phyloP scores from a whole-genome alignment of 2,797 vertebrate genomes.

The Microhierax caerulescens region DNA sequence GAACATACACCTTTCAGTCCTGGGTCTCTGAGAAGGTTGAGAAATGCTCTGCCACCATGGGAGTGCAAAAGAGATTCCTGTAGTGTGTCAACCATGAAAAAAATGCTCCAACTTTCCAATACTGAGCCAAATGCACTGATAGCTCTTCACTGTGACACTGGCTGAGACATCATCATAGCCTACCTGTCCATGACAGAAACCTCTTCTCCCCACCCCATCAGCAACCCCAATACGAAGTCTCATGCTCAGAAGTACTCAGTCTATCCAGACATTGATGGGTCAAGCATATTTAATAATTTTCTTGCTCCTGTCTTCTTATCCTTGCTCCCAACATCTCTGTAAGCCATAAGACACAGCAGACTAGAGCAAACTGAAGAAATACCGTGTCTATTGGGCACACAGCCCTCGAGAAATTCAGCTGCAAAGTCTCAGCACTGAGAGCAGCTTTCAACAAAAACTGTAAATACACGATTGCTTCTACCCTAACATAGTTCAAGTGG shows the following conservation, averaged over 20 bases:
- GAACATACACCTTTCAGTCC: neutral
- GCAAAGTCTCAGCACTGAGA: neutral
- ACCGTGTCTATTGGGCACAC: rapidly evolving
- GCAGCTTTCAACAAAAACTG: neutral
- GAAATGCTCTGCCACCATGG: neutral
- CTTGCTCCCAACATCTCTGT: neutral
- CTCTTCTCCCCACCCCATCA: neutral
- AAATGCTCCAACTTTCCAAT: neutral
- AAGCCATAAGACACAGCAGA: neutral
- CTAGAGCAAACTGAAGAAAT: neutral
- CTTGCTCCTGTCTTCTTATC: neutral
- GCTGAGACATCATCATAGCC: neutral
- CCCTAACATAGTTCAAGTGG: neutral
- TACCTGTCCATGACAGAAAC: neutral
- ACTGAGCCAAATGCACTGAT: neutral
- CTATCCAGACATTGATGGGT: neutral
- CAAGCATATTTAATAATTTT: neutral
- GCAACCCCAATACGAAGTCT: neutral
- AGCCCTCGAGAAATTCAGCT: neutral
- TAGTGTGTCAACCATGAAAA: neutral
- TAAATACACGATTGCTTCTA: neutral
- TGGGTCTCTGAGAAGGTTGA: neutral
- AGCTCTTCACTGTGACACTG: neutral
- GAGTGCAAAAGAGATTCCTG: neutral
- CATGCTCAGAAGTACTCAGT: neutral